phyloP scores from a whole-genome alignment of 2,888 invertebrate species.

The Tyria jacobaeae region DNA sequence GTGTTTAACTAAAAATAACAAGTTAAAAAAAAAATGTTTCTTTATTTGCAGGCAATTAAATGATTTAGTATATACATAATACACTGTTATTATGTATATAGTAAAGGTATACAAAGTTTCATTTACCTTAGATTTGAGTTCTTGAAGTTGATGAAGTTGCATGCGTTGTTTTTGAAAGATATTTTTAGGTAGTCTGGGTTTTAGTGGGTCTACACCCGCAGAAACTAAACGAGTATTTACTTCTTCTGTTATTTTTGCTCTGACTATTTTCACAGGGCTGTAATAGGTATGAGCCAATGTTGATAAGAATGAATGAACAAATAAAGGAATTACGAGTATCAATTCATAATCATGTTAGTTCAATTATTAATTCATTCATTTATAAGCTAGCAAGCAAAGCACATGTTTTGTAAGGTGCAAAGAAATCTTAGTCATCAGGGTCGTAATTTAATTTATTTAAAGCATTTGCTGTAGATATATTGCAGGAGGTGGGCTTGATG shows the following conservation, averaged over 20 bases:
- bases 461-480: no score
- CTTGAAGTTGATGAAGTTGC: slow-evolving; percentile 86
- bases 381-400: no score
- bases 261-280: slow-evolving; percentile 75
- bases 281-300: slow-evolving; percentile 16
- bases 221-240: slow-evolving; percentile 85
- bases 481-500: no score
- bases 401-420: background rate
- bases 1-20: background rate
- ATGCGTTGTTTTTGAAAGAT: slow-evolving; percentile 86
- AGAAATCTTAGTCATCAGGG: background rate
- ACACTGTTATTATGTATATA: no score
- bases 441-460: no score
- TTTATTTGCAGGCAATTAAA: no score
- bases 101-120: background rate
- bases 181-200: slow-evolving; percentile 85
- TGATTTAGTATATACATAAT: no score
- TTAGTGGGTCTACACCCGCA: slow-evolving; percentile 88
- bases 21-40: background rate
- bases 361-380: no score
- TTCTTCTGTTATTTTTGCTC: slow-evolving; percentile 81
- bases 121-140: slow-evolving; percentile 85
- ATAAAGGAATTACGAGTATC: no score
- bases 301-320: no score
- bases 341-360: background rate